These are phyloP conservation scores for Pseudanteris insignis DNA, from an alignment of 2,888 invertebrate species.

Conservation along the genomic window DNA sequence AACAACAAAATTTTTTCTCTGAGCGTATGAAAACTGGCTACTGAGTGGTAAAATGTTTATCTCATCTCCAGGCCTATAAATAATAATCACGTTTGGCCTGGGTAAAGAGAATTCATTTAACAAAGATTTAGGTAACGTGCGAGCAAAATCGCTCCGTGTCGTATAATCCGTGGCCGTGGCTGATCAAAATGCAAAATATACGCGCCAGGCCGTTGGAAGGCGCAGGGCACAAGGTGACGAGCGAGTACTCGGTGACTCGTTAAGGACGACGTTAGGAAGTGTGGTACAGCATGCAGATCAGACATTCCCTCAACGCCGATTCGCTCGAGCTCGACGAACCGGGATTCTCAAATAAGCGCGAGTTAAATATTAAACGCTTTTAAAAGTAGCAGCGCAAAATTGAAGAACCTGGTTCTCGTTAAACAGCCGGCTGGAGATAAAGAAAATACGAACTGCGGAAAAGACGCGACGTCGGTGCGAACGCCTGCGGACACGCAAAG, in stretches of 20 bases:
- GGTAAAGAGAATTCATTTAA: conserved; percentile 17
- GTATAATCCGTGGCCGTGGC: conserved; percentile 24
- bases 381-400: conserved; percentile 54
- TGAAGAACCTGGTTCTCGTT: conserved; percentile 41
- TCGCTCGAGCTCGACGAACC: conserved; percentile 18
- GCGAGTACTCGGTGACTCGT: conserved; percentile 58
- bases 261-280: conserved; percentile 58
- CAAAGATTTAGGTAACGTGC: conserved; percentile 13
- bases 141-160: conserved; percentile 9
- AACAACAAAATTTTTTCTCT: too few species aligned
- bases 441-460: conserved; percentile 29
- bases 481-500: conserved; percentile 34
- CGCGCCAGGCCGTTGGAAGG: conserved; percentile 49
- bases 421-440: conserved; percentile 16
- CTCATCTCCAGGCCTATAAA: too few species aligned
- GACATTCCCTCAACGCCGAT: conserved; percentile 42
- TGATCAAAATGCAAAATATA: conserved; percentile 55
- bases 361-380: conserved; percentile 60
- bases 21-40: too few species aligned
- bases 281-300: conserved; percentile 59
- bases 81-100: too few species aligned
- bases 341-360: conserved; percentile 46
- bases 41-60: too few species aligned
- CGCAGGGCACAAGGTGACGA: conserved; percentile 52
- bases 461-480: conserved; percentile 17